Evolutionary conservation across 2,888 invertebrate genomes (phyloP).

Genomic region (Macrosoma leucophasiata): DNA sequence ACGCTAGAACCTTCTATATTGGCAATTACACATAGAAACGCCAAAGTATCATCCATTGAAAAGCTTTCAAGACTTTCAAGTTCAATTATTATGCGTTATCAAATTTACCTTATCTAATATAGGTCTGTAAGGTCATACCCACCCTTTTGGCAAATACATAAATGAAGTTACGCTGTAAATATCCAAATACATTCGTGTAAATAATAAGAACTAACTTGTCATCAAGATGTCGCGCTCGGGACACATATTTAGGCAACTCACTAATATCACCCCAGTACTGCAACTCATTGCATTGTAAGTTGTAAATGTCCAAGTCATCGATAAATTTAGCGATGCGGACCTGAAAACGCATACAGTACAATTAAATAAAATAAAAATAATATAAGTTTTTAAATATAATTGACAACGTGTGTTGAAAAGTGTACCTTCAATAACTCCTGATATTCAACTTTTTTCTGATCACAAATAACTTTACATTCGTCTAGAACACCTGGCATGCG

Average conservation of each 20-base stretch:
- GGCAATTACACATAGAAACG: too few relatives aligned
- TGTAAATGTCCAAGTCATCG: slow-evolving; percentile 87
- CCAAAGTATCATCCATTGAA: too few relatives aligned
- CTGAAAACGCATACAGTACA: slow-evolving; percentile 28
- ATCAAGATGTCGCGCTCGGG: slow-evolving; percentile 87
- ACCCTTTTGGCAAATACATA: too few relatives aligned
- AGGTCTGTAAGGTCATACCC: too few relatives aligned
- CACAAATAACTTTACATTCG: slow-evolving; percentile 86
- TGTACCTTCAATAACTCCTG: slow-evolving; percentile 83
- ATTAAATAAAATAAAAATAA: not conserved
- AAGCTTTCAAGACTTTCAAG: too few relatives aligned
- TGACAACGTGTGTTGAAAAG: too few relatives aligned
- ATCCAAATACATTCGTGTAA: not conserved
- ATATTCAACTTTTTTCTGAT: slow-evolving; percentile 89
- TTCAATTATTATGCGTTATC: too few relatives aligned
- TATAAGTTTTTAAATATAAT: not conserved
- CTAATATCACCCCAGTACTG: slow-evolving; percentile 91
- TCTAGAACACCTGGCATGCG: slow-evolving; percentile 88
- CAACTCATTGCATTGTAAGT: slow-evolving; percentile 88
- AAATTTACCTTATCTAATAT: too few relatives aligned
- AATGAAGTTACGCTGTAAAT: too few relatives aligned
- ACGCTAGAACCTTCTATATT: too few relatives aligned
- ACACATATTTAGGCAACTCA: slow-evolving; percentile 87
- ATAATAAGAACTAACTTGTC: slow-evolving; percentile 72
- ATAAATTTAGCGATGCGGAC: slow-evolving; percentile 86